Evolutionary conservation across 2,888 invertebrate species (phyloP).

Genomic region (Spatulosminthurus flaviceps): DNA sequence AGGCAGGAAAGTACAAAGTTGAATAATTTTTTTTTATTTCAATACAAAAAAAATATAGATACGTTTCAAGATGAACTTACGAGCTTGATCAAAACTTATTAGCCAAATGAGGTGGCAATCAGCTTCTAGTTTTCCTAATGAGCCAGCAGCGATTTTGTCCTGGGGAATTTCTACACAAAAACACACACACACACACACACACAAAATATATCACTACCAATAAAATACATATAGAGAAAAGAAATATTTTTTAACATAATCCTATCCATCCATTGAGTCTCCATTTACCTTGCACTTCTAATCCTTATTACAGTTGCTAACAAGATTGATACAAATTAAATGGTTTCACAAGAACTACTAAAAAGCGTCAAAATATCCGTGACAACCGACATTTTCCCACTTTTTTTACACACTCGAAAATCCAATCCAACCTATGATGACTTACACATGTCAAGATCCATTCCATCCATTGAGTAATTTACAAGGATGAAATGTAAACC

Average conservation of each 20-base stretch:
- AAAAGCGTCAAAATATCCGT: too few relatives aligned
- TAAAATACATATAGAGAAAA: too few relatives aligned
- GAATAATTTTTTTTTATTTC: too few relatives aligned
- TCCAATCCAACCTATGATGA: background rate
- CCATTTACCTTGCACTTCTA: too few relatives aligned
- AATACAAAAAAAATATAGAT: background rate
- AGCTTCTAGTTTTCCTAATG: constrained; percentile 32
- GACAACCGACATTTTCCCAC: too few relatives aligned
- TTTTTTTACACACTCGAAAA: background rate
- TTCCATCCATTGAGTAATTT: background rate
- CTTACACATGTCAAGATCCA: background rate
- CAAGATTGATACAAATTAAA: background rate
- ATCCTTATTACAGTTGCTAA: background rate
- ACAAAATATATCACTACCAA: too few relatives aligned
- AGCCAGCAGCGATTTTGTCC: constrained; percentile 35
- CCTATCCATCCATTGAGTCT: background rate
- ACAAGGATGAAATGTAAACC: background rate
- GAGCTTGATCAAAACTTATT: constrained; percentile 29
- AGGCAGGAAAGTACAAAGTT: too few relatives aligned
- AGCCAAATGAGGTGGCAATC: constrained; percentile 40
- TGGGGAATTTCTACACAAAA: too few relatives aligned
- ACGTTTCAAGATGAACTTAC: background rate
- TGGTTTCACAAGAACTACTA: too few relatives aligned
- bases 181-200: too few relatives aligned
- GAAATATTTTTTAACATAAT: background rate